Evolutionary conservation across 2,888 invertebrate species (phyloP), one percentile per base, ranked within the genome.

Genomic region (Amphipoea oculea): DNA sequence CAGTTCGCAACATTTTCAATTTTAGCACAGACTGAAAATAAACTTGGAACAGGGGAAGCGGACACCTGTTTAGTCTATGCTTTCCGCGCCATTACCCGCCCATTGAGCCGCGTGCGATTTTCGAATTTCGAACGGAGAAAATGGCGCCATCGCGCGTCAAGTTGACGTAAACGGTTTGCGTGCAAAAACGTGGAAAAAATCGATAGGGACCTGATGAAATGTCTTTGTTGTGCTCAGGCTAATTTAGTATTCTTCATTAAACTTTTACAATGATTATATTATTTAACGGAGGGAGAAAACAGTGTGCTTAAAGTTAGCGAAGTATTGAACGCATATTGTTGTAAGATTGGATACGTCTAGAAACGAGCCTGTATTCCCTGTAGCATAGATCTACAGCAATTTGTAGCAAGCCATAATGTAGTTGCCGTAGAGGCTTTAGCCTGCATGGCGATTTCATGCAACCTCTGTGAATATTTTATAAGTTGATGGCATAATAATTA

Each of bases 41-140:
- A 88, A 86, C 83, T 82, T 76, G 62, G 82, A 81, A 84, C 84
- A 77, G 79, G 89, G 88, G 88, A 90, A 90, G 87, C 84, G 91
- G 91, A 92, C 94, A 95, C 93, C 95, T 95, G 94, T 94, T 94
- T 95, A 95, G 94, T 95, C 95, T 96, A 95, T 95, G 93, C 93
- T 94, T 96, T 95, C 95, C 95, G 91, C 92, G 92, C 92, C 96
- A 96, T 96, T 95, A 94, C 89, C 91, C 92, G 92, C 93, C 90
- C 93, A 94, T 93, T 95, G 92, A 94, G 91, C 91, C 92, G 95
- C 91, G 93, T 93, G 93, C 93, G 93, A 94, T 95, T 95, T 95
- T 95, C 92, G 92, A 94, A 94, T 93, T 95, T 94, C 92, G 94
- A 95, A 95, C 94, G 88, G 88, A 92, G 92, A 92, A 94, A 93